Percentiles rank a stretch among this genome's conserved stretches.
Evolutionary conservation across 1,140 invertebrate species (phyloP).

Genomic region (Geopemphigus sp.): DNA sequence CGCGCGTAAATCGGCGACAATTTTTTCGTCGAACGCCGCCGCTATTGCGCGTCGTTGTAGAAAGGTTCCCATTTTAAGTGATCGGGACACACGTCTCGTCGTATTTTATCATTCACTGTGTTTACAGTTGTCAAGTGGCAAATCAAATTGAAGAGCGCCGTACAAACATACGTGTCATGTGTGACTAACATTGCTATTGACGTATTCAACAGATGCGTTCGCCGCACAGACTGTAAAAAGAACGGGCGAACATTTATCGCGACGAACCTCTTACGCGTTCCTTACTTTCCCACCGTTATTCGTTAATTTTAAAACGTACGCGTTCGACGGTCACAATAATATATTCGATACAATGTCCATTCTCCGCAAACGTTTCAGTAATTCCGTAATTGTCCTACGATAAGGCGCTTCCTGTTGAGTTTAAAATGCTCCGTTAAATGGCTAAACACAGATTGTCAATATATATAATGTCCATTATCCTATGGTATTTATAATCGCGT

Average conservation of each 20-base stretch:
- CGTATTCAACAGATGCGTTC: background rate
- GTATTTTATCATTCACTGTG: background rate
- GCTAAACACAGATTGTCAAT: too few species aligned
- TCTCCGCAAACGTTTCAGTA: too few species aligned
- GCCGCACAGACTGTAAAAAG: background rate
- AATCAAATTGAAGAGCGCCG: background rate
- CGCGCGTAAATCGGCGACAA: background rate
- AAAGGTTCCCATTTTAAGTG: background rate
- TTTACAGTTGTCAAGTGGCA: background rate
- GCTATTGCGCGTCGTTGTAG: too few species aligned
- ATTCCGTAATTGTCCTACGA: too few species aligned
- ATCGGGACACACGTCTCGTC: background rate
- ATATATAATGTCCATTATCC: too few species aligned
- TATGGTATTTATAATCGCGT: too few species aligned
- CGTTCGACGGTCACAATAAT: too few species aligned
- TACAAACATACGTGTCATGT: background rate
- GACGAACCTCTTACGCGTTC: background rate
- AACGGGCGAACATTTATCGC: background rate
- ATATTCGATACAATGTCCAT: background rate
- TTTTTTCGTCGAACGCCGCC: too few species aligned
- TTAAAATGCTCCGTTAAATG: too few species aligned
- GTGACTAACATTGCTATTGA: background rate
- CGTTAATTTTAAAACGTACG: too few species aligned
- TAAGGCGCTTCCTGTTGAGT: too few species aligned
- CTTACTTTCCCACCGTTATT: background rate